A percentile compares a stretch with the other conserved stretches of the same genome.
These are phyloP conservation scores for Amazonetta brasiliensis DNA, from an alignment of 2,797 vertebrate species.

Conservation along the genomic window DNA sequence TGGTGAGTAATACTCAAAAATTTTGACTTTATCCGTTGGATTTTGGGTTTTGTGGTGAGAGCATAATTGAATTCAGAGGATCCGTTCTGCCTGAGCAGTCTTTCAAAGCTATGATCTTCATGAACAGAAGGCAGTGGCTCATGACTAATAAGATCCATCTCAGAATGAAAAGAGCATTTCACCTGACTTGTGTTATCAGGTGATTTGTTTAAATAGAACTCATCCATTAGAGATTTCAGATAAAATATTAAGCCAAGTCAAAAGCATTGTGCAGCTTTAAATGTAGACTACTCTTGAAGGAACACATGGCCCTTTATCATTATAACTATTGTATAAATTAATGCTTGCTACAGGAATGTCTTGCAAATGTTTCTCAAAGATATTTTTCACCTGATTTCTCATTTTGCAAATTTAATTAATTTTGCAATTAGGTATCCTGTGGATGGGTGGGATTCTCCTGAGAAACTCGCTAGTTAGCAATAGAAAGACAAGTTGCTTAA, in stretches of 20 bases:
- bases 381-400: not conserved
- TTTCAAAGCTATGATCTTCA: not conserved
- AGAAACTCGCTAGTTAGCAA: not conserved
- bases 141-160: not conserved
- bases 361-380: not conserved
- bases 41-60: constrained; percentile 21
- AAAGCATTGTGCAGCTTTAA: not conserved
- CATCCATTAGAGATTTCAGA: not conserved
- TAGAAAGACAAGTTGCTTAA: not conserved
- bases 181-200: not conserved
- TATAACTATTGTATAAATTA: not conserved
- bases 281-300: not conserved
- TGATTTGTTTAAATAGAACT: not conserved
- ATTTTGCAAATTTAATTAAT: not conserved
- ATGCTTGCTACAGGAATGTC: not conserved
- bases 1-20: constrained; percentile 85
- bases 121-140: not conserved
- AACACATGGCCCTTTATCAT: not conserved
- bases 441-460: not conserved
- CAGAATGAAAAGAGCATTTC: not conserved
- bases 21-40: constrained; percentile 23
- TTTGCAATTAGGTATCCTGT: not conserved
- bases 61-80: not conserved
- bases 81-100: not conserved
- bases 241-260: not conserved